Percentiles rank a stretch among this genome's conserved stretches.
phyloP scores from a whole-genome alignment of 2,888 invertebrate genomes.

The Standfussiana lucernea region DNA sequence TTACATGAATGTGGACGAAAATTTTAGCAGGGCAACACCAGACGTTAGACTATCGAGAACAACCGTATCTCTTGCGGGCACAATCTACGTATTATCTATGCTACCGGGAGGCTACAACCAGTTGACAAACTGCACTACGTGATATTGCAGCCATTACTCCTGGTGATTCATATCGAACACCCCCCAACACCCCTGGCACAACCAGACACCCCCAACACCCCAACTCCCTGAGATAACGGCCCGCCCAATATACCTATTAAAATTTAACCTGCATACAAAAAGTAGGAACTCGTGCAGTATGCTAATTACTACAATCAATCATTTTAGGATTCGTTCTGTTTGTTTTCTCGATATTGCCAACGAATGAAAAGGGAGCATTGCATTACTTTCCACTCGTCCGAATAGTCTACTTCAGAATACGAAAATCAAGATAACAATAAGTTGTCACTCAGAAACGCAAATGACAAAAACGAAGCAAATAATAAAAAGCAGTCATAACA shows the following conservation, averaged over 20 bases:
- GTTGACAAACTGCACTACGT: constrained; percentile 91
- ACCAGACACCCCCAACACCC: constrained; percentile 78
- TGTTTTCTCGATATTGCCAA: constrained; percentile 34
- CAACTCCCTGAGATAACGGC: constrained; percentile 65
- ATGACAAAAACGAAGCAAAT: constrained; percentile 10
- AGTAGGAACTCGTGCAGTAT: constrained; percentile 39
- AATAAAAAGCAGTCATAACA: constrained; percentile 2
- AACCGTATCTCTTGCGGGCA: constrained; percentile 80
- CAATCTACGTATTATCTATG: constrained; percentile 89
- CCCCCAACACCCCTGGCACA: constrained; percentile 78
- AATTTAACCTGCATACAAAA: constrained; percentile 66
- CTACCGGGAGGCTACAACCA: constrained; percentile 88
- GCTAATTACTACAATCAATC: constrained; percentile 57
- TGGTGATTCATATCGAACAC: constrained; percentile 89
- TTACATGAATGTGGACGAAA: constrained; percentile 42
- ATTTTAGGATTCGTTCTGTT: constrained; percentile 28
- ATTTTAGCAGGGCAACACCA: constrained; percentile 65
- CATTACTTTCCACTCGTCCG: neutral
- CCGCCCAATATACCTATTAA: constrained; percentile 69
- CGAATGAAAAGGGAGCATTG: constrained; percentile 26
- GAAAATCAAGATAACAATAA: neutral
- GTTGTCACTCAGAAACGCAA: constrained; percentile 38
- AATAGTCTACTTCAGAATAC: neutral
- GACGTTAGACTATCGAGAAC: constrained; percentile 70
- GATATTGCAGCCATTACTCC: constrained; percentile 90